Percentiles rank a stretch among this genome's conserved stretches.
Conservation (phyloP, 2,888 invertebrate species). For the Drosophila multiciliata region DNA sequence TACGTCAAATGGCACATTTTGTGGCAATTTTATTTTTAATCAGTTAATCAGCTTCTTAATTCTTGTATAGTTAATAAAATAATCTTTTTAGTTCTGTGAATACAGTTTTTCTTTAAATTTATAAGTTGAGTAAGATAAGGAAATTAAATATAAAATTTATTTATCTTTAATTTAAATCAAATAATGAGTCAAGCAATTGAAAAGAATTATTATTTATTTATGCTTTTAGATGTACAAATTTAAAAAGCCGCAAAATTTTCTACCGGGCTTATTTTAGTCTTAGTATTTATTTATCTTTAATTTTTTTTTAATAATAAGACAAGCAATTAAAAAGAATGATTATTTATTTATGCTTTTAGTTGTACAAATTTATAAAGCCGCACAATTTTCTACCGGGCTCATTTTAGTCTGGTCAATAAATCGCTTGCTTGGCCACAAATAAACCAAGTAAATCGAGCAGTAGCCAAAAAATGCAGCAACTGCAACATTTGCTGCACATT, state of each 20-base stretch:
- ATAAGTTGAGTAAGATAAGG: background rate
- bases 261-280: conserved; percentile 35
- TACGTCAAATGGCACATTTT: background rate
- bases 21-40: background rate
- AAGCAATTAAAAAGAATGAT: background rate
- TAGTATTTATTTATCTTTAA: background rate
- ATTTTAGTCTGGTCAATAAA: conserved; percentile 58
- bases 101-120: background rate
- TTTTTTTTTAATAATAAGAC: background rate
- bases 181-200: background rate
- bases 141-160: background rate
- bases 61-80: background rate
- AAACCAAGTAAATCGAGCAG: conserved; percentile 37
- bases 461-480: conserved; percentile 53
- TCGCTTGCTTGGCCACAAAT: conserved; percentile 72
- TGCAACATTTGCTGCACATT: conserved; percentile 43
- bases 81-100: background rate
- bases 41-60: background rate
- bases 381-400: conserved; percentile 50
- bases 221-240: too few relatives aligned
- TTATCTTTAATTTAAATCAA: background rate
- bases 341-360: background rate
- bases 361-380: background rate
- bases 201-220: background rate
- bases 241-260: conserved; percentile 32